Evolutionary conservation across 2,888 invertebrate species (phyloP).

Genomic region (Volucella bombylans): DNA sequence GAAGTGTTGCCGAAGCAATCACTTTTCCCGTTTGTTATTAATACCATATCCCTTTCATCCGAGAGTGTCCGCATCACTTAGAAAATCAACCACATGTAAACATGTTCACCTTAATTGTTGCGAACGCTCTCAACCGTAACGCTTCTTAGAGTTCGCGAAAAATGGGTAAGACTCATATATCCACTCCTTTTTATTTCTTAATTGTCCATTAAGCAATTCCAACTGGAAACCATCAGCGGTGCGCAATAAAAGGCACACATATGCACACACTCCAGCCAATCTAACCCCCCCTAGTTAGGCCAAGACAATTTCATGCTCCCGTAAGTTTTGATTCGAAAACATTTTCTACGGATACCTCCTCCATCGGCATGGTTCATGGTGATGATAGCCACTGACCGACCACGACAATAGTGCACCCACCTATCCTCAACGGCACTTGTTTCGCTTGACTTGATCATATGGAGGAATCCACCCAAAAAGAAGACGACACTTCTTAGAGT

Average conservation of each 20-base stretch:
- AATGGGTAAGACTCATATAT: slow-evolving; percentile 42
- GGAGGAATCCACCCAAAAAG: slow-evolving; percentile 38
- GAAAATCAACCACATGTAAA: too few species aligned
- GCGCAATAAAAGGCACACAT: slow-evolving; percentile 33
- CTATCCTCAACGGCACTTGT: slow-evolving; percentile 56
- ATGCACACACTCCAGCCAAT: background rate
- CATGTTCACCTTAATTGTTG: background rate
- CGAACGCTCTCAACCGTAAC: slow-evolving; percentile 32
- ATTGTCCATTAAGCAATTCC: slow-evolving; percentile 68
- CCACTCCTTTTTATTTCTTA: slow-evolving; percentile 71
- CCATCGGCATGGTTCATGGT: slow-evolving; percentile 18
- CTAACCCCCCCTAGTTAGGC: slow-evolving; percentile 6
- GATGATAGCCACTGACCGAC: slow-evolving; percentile 67
- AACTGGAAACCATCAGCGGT: slow-evolving; percentile 57
- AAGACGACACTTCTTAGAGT: slow-evolving; percentile 37
- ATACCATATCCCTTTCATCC: too few species aligned
- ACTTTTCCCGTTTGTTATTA: too few species aligned
- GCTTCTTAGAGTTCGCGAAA: slow-evolving; percentile 37
- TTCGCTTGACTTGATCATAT: slow-evolving; percentile 72
- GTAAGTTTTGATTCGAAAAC: slow-evolving; percentile 44
- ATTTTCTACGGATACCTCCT: background rate
- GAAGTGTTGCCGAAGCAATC: too few species aligned
- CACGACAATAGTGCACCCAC: slow-evolving; percentile 67
- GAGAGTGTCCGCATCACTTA: too few species aligned
- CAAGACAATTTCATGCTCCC: slow-evolving; percentile 71